A percentile compares a stretch with the other conserved stretches of the same genome.
These are phyloP conservation scores for Sinocyclocheilus maitianheensis DNA, from an alignment of 2,113 vertebrate species.

Conservation along the genomic window DNA sequence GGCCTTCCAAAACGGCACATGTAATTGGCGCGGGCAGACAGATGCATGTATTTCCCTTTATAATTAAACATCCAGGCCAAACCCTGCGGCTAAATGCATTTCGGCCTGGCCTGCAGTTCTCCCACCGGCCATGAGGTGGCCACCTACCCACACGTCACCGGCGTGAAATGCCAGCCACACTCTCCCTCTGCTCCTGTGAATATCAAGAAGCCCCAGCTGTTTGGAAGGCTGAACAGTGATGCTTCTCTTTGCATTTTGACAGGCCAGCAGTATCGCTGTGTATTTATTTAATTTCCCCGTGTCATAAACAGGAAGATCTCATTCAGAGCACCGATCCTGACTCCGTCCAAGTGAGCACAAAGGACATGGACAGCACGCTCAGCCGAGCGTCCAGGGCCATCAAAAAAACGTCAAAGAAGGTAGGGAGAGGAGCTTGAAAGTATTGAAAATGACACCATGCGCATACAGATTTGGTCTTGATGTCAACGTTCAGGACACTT, in stretches of 20 bases:
- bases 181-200: slow-evolving; percentile 53
- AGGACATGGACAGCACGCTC: slow-evolving; percentile 98
- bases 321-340: slow-evolving; percentile 91
- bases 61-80: slow-evolving; percentile 54
- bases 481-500: not conserved
- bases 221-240: slow-evolving; percentile 61
- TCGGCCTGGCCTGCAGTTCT: slow-evolving; percentile 1
- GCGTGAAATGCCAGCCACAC: too few relatives aligned
- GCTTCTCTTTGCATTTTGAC: slow-evolving; percentile 46
- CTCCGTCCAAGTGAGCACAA: slow-evolving; percentile 93
- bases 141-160: not conserved
- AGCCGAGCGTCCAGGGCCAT: slow-evolving; percentile 96
- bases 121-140: slow-evolving; percentile 48
- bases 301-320: slow-evolving; percentile 85
- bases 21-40: slow-evolving; percentile 52
- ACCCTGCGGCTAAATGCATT: slow-evolving; percentile 40
- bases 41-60: slow-evolving; percentile 54
- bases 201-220: slow-evolving; percentile 65
- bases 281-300: slow-evolving; percentile 46
- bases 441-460: not conserved
- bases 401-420: slow-evolving; percentile 98
- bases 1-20: slow-evolving; percentile 45
- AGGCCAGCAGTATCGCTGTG: slow-evolving; percentile 38
- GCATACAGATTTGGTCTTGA: slow-evolving; percentile 20
- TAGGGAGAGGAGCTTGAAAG: slow-evolving; percentile 57